Conservation (phyloP, 2,797 vertebrate genomes). For the Orientallactaga sibirica region DNA sequence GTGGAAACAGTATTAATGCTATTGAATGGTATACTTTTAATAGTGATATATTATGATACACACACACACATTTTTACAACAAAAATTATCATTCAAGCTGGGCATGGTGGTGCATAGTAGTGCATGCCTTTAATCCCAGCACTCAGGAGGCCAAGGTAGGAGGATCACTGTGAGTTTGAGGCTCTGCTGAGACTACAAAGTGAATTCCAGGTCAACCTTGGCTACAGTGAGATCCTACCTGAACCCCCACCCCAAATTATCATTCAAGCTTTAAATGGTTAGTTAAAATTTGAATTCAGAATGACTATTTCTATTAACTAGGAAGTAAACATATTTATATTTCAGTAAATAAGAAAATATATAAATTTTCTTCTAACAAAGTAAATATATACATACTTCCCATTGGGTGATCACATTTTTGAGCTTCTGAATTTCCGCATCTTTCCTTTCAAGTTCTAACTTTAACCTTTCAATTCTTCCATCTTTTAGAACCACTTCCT, state of each 20-base stretch:
- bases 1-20: conserved; percentile 31
- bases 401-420: conserved; percentile 93
- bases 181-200: too few species aligned
- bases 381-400: conserved; percentile 91
- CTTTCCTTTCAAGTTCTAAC: conserved; percentile 96
- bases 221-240: too few species aligned
- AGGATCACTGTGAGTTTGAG: too few species aligned
- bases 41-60: background rate
- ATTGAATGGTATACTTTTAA: conserved; percentile 5
- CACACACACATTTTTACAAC: background rate
- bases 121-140: too few species aligned
- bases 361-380: conserved; percentile 27
- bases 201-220: too few species aligned
- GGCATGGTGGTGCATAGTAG: too few species aligned
- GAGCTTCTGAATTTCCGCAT: conserved; percentile 93
- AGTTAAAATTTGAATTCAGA: conserved; percentile 58
- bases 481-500: conserved; percentile 90
- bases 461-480: conserved; percentile 94
- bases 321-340: conserved; percentile 48
- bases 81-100: background rate
- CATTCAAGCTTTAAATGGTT: conserved; percentile 38
- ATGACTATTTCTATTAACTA: conserved; percentile 37
- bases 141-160: too few species aligned
- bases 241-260: background rate
- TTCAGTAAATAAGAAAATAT: conserved; percentile 52